A percentile compares a stretch with the other conserved stretches of the same genome.
phyloP scores from a whole-genome alignment of 2,888 invertebrate genomes.

The Lycaena phlaeas region DNA sequence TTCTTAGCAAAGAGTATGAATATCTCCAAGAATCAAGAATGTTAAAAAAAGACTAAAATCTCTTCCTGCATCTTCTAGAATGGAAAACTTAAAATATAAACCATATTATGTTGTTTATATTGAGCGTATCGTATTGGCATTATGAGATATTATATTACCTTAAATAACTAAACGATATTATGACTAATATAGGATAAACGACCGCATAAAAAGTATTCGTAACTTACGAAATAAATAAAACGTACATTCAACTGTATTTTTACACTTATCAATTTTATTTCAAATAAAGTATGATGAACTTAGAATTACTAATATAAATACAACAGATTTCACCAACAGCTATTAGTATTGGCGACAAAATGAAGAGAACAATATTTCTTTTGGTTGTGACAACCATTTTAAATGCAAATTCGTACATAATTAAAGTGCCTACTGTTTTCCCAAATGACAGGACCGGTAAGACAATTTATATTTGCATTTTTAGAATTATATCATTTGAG shows the following conservation, averaged over 20 bases:
- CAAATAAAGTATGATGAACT: slow-evolving; percentile 34
- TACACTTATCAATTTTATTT: slow-evolving; percentile 27
- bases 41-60: too few species aligned
- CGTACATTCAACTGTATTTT: slow-evolving; percentile 48
- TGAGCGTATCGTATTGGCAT: too few species aligned
- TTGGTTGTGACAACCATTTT: slow-evolving; percentile 24
- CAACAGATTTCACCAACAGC: neutral
- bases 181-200: slow-evolving; percentile 21
- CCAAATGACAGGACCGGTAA: slow-evolving; percentile 23
- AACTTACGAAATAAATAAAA: slow-evolving; percentile 12
- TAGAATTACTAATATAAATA: slow-evolving; percentile 19
- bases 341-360: slow-evolving; percentile 24
- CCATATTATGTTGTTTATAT: too few species aligned
- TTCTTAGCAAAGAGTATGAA: too few species aligned
- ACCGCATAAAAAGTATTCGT: slow-evolving; percentile 22
- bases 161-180: too few species aligned
- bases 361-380: slow-evolving; percentile 42
- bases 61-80: too few species aligned
- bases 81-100: too few species aligned
- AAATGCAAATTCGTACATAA: neutral
- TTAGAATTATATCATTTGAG: too few species aligned
- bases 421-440: slow-evolving; percentile 37
- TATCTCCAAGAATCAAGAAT: too few species aligned
- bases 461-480: slow-evolving; percentile 13
- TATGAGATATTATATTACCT: too few species aligned